Conservation (phyloP, 2,797 vertebrate species). For the Gastrophryne carolinensis region DNA sequence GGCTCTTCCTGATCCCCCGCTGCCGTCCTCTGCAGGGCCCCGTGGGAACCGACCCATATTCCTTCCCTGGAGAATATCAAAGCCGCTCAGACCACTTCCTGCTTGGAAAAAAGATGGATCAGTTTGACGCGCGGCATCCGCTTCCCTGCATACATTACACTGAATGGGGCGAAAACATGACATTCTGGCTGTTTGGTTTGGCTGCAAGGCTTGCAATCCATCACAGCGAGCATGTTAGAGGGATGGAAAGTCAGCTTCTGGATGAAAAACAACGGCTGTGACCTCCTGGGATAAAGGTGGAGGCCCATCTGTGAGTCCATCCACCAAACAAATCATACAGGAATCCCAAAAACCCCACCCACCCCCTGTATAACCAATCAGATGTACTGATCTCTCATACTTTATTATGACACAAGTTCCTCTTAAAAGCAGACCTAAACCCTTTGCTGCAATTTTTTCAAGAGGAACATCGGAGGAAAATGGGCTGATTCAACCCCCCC, state of each 20-base stretch:
- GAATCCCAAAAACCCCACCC: not conserved
- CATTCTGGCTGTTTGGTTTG: not conserved
- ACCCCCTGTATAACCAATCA: no score
- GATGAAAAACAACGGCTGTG: not conserved
- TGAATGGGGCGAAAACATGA: not conserved
- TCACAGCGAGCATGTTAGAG: not conserved
- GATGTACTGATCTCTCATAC: no score
- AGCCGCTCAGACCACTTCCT: not conserved
- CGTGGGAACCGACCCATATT: constrained; percentile 1
- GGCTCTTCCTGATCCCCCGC: not conserved
- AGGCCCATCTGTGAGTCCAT: not conserved
- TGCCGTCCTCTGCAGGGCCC: not conserved
- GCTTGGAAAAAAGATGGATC: constrained; percentile 7
- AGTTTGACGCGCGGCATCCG: not conserved
- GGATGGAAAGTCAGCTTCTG: not conserved
- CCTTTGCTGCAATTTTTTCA: no score
- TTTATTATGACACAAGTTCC: no score
- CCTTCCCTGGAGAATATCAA: constrained; percentile 1
- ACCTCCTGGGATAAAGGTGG: not conserved
- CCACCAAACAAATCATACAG: not conserved
- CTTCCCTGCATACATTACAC: not conserved
- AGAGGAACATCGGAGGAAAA: no score
- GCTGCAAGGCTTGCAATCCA: not conserved
- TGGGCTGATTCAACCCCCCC: no score
- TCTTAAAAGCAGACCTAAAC: no score